Evolutionary conservation across 2,888 invertebrate species (phyloP).

Genomic region (Coleophora deauratella): DNA sequence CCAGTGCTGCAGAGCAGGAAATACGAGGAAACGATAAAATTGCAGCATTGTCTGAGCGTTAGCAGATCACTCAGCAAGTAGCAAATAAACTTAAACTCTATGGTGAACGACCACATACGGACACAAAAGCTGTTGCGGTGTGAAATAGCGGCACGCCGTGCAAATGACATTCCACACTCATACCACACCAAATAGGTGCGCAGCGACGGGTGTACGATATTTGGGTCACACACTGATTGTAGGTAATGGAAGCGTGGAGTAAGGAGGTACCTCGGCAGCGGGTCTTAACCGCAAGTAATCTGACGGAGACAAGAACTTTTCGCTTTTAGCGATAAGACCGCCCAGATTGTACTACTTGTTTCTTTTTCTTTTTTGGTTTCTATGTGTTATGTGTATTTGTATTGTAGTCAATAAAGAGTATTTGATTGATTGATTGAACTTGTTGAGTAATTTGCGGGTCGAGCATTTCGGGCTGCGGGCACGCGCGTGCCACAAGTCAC

Average conservation of each 20-base stretch:
- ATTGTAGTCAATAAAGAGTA: too few species aligned
- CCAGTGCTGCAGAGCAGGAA: conserved; percentile 22
- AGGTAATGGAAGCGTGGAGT: conserved; percentile 49
- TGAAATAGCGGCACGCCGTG: conserved; percentile 46
- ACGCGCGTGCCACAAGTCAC: conserved; percentile 44
- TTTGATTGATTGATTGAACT: too few species aligned
- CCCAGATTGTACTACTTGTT: too few species aligned
- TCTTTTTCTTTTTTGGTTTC: too few species aligned
- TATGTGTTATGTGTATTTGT: too few species aligned
- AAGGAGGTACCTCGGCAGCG: conserved; percentile 20
- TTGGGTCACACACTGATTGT: conserved; percentile 62
- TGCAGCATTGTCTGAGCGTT: conserved; percentile 27
- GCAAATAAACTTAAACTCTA: conserved; percentile 46
- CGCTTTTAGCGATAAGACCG: too few species aligned
- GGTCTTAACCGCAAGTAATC: conserved; percentile 61
- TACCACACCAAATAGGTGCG: conserved; percentile 49
- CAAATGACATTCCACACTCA: conserved; percentile 59
- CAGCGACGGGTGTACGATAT: conserved; percentile 31
- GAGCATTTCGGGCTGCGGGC: conserved; percentile 59
- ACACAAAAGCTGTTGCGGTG: conserved; percentile 47
- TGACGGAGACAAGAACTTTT: conserved; percentile 44
- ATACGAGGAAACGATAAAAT: conserved; percentile 32
- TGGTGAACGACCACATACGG: conserved; percentile 39
- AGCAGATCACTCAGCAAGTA: conserved; percentile 31
- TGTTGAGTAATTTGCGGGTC: conserved; percentile 43